Percentiles rank a stretch among this genome's conserved stretches.
These are phyloP conservation scores for Channallabes apus DNA, from an alignment of 2,797 vertebrate genomes.

Conservation along the genomic window DNA sequence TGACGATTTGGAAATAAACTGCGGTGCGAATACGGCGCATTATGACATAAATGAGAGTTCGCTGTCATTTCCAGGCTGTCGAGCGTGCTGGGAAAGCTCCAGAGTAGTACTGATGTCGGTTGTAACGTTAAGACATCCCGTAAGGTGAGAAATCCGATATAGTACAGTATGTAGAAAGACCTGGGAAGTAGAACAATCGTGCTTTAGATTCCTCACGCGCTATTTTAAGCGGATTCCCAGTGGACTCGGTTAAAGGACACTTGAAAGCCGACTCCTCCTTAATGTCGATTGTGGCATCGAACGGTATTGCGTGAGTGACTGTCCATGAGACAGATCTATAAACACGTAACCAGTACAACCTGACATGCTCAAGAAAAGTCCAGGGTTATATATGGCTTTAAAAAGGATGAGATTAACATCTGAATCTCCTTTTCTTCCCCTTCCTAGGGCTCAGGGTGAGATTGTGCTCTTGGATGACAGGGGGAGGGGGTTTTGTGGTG, in stretches of 20 bases:
- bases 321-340: background rate
- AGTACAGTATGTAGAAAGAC: background rate
- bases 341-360: background rate
- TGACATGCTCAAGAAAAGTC: background rate
- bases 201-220: background rate
- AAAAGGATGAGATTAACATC: background rate
- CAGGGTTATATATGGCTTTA: background rate
- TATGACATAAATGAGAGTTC: too few relatives aligned
- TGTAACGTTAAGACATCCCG: background rate
- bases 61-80: background rate
- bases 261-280: constrained; percentile 30
- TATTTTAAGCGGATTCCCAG: constrained; percentile 17
- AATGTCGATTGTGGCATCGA: constrained; percentile 27
- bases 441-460: background rate
- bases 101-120: background rate
- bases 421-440: background rate
- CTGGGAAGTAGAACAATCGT: background rate
- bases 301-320: constrained; percentile 17
- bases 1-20: background rate
- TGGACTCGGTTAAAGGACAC: constrained; percentile 10
- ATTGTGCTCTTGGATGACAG: background rate
- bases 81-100: background rate
- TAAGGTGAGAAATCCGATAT: background rate
- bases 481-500: background rate
- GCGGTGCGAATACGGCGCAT: background rate